Evolutionary conservation across 2,797 vertebrate species (phyloP), one percentile per base, ranked within the genome.

Genomic region (Schizothorax lantsangensis): DNA sequence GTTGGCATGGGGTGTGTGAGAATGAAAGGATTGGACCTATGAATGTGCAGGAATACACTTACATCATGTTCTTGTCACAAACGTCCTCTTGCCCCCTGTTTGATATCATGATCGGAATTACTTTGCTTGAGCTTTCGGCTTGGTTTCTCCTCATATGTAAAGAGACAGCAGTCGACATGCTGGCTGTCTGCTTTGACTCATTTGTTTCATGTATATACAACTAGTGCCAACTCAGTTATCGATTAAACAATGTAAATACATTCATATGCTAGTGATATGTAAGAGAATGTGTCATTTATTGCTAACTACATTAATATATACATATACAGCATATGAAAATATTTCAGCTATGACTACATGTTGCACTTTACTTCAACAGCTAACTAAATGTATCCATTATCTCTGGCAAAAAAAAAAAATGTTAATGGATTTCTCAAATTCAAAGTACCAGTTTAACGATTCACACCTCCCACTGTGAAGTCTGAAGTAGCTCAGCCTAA

Each of bases 21-120:
- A 88, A 89, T 89, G 66, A 92, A 91, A 83, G 74, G 79, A 85
- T 88, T 30, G 79, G 79, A 83, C 78, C 36, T 74, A 71, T 49
- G 52, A 30, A 71, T 86, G 68, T 40, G 49, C 84, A 64, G 43
- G 17, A 73, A n/a, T 26, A 64, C 33, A 30, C 84, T 66, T 66
- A 8, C 30, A 64, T 80, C 43, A 49, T 79, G 64, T 85, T 88
- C 74, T 81, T 83, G 71, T 81, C 62, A 81, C 43, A 81, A 47
- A 47, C 33, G 74, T 88, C 86, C 86, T 62, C 38, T 73, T 88
- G 74, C 79, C 84, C 69, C 66, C 73, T 81, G 84, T 75, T 86
- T 84, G 69, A 79, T 74, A 81, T 64, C 86, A 47, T 73, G 38
- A 86, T 85, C 62, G 15, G 86, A 40, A 89, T 62, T 83, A 84